Base-by-base conservation (phyloP, 2,888 invertebrate species). In the Sarcophaga variegata region DNA sequence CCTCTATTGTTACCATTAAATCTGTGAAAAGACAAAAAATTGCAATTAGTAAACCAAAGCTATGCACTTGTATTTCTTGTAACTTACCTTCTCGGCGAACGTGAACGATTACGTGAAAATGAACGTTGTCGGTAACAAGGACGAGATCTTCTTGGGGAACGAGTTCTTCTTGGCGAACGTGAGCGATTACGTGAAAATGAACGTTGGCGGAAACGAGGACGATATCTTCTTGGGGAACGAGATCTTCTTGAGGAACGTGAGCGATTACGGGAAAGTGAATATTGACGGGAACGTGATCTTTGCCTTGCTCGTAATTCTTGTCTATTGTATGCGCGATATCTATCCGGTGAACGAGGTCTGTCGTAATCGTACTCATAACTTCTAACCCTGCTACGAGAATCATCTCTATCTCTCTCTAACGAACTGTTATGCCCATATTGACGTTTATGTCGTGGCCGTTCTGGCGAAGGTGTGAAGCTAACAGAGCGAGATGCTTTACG, bases 401-500 rank as follows among this genome's bases (percentile, higher is more conserved):
- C 90, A 14, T 91, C 90, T 4, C 92, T 89, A 22, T 88, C 90
- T 72, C 91, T 91, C 76, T 93, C 93, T 17, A 92, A 89, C 3
- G 93, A 93, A 78, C 93, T 92, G 91, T 97, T 97, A 92, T 98
- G 98, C 88, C 97, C 97, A 22, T 22, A 22, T 22, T 22, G 22
- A 10, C 98, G 95, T 91, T 98, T 98, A 92, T 97, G 97, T 92
- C 98, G 97, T 14, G 96, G 94, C 76, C 92, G 91, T 62, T 91
- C 91, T 11, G 93, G 92, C 4, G 93, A 93, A 25, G 91, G 86
- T 1, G 93, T 93, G 60, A 91, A 89, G 87, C 93, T 93, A 83
- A 92, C 92, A 47, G 91, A 90, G n/a, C 89, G 89, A 2, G 93
- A 92, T 25, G 94, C 91, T 4, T 94, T 93, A 71, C 94, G 94